phyloP scores from a whole-genome alignment of 2,888 invertebrate species.

The Hartigia nigra region DNA sequence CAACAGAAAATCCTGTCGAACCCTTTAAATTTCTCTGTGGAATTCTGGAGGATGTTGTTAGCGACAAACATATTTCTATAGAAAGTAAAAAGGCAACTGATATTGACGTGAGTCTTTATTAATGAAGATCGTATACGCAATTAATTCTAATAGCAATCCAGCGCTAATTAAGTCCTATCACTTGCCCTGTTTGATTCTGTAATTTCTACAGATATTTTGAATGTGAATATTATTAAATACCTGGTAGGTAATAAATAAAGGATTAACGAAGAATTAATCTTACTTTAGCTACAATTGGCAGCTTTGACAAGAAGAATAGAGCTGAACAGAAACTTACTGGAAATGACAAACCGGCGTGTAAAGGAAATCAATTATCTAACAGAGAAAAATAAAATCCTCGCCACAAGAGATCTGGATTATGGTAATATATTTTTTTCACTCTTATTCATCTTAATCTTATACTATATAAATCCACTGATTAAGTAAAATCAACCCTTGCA shows the following conservation, averaged over 20 bases:
- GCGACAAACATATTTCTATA: slow-evolving; percentile 12
- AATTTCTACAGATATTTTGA: no score
- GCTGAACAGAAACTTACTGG: slow-evolving; percentile 65
- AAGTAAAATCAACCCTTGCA: slow-evolving; percentile 9
- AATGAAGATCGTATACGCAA: no score
- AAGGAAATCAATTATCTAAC: slow-evolving; percentile 68
- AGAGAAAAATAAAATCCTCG: slow-evolving; percentile 56
- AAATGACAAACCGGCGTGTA: slow-evolving; percentile 66
- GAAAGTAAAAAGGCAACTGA: slow-evolving; percentile 33
- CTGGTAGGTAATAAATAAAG: neutral
- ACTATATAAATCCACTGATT: neutral
- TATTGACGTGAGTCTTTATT: slow-evolving; percentile 37
- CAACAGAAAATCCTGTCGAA: slow-evolving; percentile 32
- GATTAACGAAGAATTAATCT: neutral
- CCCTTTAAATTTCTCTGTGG: slow-evolving; percentile 40
- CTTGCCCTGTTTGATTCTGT: no score
- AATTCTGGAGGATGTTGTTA: slow-evolving; percentile 27
- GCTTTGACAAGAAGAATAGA: slow-evolving; percentile 67
- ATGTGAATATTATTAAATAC: no score
- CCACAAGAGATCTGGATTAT: slow-evolving; percentile 28
- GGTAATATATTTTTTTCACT: slow-evolving; percentile 18
- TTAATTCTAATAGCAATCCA: no score
- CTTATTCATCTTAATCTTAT: neutral
- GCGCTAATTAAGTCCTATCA: no score
- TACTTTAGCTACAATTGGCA: slow-evolving; percentile 60